These are phyloP conservation scores for Hybos culiciformis DNA, from an alignment of 2,888 invertebrate species.

Conservation along the genomic window DNA sequence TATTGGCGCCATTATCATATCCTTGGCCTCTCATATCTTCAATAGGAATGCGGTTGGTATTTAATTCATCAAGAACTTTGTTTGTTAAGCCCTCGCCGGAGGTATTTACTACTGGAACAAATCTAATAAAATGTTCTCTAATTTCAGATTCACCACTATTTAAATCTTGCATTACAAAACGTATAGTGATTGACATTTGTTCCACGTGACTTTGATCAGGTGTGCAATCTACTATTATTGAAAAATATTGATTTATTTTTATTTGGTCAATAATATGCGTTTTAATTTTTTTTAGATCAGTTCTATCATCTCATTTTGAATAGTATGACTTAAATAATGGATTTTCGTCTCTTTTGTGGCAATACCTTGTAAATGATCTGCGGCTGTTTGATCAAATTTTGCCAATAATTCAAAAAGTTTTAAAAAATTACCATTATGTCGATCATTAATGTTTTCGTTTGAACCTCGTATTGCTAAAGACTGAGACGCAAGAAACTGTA, in stretches of 20 bases:
- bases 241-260: not conserved
- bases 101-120: not conserved
- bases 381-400: not conserved
- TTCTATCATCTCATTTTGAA: not conserved
- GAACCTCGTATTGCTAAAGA: not conserved
- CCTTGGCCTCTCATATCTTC: conserved; percentile 2
- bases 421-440: not conserved
- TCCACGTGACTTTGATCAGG: not conserved
- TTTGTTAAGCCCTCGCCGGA: conserved; percentile 1
- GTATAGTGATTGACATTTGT: not conserved
- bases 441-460: not conserved
- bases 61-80: conserved; percentile 1
- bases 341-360: not conserved
- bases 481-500: not conserved
- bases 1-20: not conserved
- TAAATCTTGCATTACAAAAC: not conserved
- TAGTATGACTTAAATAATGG: not conserved
- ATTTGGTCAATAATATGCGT: conserved; percentile 1
- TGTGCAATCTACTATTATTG: conserved; percentile 1
- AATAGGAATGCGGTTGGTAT: conserved; percentile 1
- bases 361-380: conserved; percentile 1
- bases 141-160: conserved; percentile 1
- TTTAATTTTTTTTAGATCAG: not conserved
- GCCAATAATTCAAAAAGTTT: not conserved
- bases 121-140: not conserved